Evolutionary conservation across 2,888 invertebrate genomes (phyloP), one percentile per base, ranked within the genome.

Genomic region (Drosophila mettleri): DNA sequence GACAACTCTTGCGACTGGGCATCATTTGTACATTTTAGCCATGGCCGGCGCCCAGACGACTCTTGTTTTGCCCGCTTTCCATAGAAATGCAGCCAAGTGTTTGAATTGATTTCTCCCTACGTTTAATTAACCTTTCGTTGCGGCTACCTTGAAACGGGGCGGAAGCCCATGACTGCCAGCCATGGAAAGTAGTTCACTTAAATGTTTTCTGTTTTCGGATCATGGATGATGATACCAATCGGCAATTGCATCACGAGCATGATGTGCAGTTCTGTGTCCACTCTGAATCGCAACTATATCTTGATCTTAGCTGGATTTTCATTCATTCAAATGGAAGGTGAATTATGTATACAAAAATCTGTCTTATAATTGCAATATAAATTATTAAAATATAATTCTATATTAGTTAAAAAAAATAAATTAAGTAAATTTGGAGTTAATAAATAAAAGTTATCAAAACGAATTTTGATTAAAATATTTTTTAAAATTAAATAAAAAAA

Each of bases 1-100:
- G 55, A 33, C 64, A 62, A 60, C 36, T 65, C 72, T 18, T 18
- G 43, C 41, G 31, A 16, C 31, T 24, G 31, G 52, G 59, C 78
- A 86, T 89, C 92, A 91, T 91, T 91, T 91, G 88, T 91, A 87
- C 89, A 84, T 79, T 90, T 91, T 91, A 91, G 91, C 88, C 84
- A 88, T 90, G 91, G 69, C 82, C 69, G 90, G 90, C 90, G 90
- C 89, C 90, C 69, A 59, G 59, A 10, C 58, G 70, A 57, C 62
- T 48, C 54, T 86, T 86, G 86, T 83, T 86, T 84, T 77, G 69
- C 38, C 61, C 72, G 49, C 53, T 77, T 79, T 88, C 82, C 59
- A 43, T 85, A 73, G 87, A 84, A 88, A 83, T 69, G 74, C 80
- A 77, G 57, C 60, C 55, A 81, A 70, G 71, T 80, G 68, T 66